These are phyloP conservation scores for Aricia agestis DNA, from an alignment of 1,140 invertebrate genomes.

Conservation along the genomic window DNA sequence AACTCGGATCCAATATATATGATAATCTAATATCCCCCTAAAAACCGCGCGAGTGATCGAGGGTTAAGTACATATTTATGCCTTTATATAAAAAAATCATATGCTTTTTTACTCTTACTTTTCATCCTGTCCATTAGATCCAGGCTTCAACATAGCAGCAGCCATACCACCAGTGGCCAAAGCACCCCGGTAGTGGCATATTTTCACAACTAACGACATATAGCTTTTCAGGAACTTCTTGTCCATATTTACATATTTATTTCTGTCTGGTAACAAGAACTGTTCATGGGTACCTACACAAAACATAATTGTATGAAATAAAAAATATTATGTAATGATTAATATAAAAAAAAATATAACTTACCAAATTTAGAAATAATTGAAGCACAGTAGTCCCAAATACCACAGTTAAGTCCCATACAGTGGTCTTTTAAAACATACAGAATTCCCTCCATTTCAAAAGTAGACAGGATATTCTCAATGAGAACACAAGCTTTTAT, in stretches of 20 bases:
- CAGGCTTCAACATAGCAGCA: constrained; percentile 76
- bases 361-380: constrained; percentile 83
- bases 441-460: constrained; percentile 84
- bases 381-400: constrained; percentile 86
- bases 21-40: too few species aligned
- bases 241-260: constrained; percentile 82
- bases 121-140: constrained; percentile 48
- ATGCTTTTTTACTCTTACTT: constrained; percentile 36
- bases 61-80: too few species aligned
- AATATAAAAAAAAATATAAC: too few species aligned
- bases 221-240: constrained; percentile 80
- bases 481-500: constrained; percentile 86
- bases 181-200: constrained; percentile 79
- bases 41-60: too few species aligned
- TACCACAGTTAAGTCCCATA: constrained; percentile 84
- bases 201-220: constrained; percentile 78
- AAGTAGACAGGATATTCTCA: constrained; percentile 83
- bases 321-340: not conserved
- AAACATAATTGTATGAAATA: constrained; percentile 14
- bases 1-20: too few species aligned
- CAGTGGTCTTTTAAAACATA: constrained; percentile 82
- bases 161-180: constrained; percentile 85
- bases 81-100: too few species aligned
- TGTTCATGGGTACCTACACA: constrained; percentile 74
- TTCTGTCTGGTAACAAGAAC: constrained; percentile 82